Percentiles rank a stretch among this genome's conserved stretches.
These are phyloP conservation scores for Leptinotarsa peninsularis DNA, from an alignment of 2,888 invertebrate genomes.

Conservation along the genomic window DNA sequence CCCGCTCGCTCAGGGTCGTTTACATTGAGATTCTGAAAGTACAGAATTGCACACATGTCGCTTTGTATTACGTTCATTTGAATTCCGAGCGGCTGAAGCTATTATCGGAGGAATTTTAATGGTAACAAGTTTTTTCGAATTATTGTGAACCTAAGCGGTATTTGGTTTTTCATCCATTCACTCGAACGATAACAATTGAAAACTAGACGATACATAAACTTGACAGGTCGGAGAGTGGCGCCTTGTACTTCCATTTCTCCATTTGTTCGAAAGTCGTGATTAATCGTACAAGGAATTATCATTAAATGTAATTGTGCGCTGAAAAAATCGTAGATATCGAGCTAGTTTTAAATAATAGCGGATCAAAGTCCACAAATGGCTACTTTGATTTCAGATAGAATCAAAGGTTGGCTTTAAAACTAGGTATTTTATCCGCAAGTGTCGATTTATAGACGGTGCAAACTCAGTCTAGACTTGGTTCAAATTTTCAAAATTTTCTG, in stretches of 20 bases:
- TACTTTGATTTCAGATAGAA: no score
- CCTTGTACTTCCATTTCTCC: conserved; percentile 2
- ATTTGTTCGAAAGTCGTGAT: neutral
- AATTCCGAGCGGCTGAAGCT: conserved; percentile 31
- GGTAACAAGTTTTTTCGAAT: conserved; percentile 21
- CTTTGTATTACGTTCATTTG: conserved; percentile 38
- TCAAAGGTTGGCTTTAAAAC: no score
- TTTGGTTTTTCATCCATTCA: conserved; percentile 7
- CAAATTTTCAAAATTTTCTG: no score
- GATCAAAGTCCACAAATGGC: no score
- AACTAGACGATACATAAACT: conserved; percentile 5
- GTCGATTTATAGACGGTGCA: no score
- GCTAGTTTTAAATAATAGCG: no score
- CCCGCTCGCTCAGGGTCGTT: conserved; percentile 47
- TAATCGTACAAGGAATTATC: conserved; percentile 10
- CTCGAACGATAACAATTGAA: conserved; percentile 8
- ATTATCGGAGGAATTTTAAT: conserved; percentile 40
- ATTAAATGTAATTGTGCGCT: neutral
- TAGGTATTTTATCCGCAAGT: no score
- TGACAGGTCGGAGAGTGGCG: conserved; percentile 3
- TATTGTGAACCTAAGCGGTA: neutral
- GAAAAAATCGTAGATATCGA: neutral
- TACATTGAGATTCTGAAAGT: conserved; percentile 46
- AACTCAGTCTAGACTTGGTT: no score
- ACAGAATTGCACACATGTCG: conserved; percentile 42